Evolutionary conservation across 2,113 vertebrate genomes (phyloP), one percentile per base, ranked within the genome.

Genomic region (Pollachius pollachius): DNA sequence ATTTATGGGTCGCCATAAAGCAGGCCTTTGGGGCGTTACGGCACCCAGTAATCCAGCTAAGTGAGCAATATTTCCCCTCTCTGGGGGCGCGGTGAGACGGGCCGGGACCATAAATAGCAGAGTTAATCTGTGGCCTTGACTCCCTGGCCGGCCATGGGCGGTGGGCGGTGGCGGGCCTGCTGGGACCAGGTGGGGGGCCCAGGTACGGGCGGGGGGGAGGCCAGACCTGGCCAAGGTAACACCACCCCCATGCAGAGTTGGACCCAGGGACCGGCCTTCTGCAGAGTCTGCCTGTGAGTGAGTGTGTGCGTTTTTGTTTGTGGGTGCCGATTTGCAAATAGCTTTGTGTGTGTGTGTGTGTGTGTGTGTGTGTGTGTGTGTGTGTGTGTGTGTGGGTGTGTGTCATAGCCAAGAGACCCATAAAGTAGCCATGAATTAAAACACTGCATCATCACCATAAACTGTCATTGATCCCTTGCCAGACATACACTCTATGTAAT

Each of bases 1-100:
- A 91, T 94, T 95, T 95, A 94, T 90, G 89, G 89, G 76, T 84
- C 81, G 84, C 90, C 85, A 93, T 93, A 94, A 94, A 94, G 90
- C 89, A 88, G 82, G 89, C 72, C 88, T 92, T 92, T 92, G 93
- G 94, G 91, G 79, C 90, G 89, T 89, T 89, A 91, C 90, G 87
- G 92, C 90, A 92, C 92, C 92, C 92, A 92, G 92, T 84, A 90
- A 92, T 91, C 91, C 87, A 91, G 88, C 92, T 92, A 92, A 93
- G 91, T 93, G 90, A 94, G 90, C 92, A 92, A 90, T 92, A 89
- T 87, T 92, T 92, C 92, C 92, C 91, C 91, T 92, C 90, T 90
- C 89, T 87, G 78, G 84, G 81, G 87, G 74, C 67, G 89, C 89
- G 91, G 91, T 93, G 91, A 89, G 87, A 82, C 69, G 74, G 87